phyloP scores from a whole-genome alignment of 2,113 vertebrate genomes.

The Rhinopomastus cyanomelas region DNA sequence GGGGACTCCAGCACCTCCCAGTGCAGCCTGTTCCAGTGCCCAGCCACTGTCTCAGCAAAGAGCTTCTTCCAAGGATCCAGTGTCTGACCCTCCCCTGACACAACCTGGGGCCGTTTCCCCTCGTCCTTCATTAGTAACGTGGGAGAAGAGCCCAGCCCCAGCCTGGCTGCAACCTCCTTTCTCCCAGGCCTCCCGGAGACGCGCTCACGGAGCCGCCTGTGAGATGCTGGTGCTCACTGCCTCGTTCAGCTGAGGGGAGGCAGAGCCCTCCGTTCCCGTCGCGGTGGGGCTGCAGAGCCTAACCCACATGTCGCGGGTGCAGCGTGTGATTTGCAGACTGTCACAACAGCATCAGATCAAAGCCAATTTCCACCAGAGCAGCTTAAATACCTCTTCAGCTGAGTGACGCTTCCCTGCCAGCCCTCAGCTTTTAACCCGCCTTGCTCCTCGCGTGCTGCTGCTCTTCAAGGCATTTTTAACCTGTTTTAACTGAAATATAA shows the following conservation, averaged over 20 bases:
- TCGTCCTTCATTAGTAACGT: no score
- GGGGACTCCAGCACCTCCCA: no score
- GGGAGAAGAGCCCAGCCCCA: no score
- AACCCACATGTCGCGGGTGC: slow-evolving; percentile 54
- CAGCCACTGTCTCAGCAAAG: no score
- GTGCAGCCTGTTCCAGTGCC: no score
- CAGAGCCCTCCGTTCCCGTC: background rate
- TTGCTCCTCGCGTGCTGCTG: background rate
- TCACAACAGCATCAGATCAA: slow-evolving; percentile 69
- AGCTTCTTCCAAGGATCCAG: no score
- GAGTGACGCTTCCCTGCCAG: slow-evolving; percentile 57
- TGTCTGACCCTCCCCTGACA: no score
- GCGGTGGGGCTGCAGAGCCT: slow-evolving; percentile 48
- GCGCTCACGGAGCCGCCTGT: background rate
- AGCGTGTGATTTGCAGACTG: slow-evolving; percentile 64
- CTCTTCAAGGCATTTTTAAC: slow-evolving; percentile 25
- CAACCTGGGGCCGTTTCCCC: no score
- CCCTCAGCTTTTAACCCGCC: slow-evolving; percentile 60
- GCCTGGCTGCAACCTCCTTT: no score
- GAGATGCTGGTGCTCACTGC: slow-evolving; percentile 54
- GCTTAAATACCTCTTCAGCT: slow-evolving; percentile 46
- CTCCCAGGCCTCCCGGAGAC: no score
- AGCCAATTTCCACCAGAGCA: slow-evolving; percentile 62
- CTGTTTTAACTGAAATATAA: background rate
- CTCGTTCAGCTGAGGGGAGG: background rate